These are phyloP conservation scores for Coryphaenoides rupestris DNA, from an alignment of 2,113 vertebrate species.

Conservation along the genomic window DNA sequence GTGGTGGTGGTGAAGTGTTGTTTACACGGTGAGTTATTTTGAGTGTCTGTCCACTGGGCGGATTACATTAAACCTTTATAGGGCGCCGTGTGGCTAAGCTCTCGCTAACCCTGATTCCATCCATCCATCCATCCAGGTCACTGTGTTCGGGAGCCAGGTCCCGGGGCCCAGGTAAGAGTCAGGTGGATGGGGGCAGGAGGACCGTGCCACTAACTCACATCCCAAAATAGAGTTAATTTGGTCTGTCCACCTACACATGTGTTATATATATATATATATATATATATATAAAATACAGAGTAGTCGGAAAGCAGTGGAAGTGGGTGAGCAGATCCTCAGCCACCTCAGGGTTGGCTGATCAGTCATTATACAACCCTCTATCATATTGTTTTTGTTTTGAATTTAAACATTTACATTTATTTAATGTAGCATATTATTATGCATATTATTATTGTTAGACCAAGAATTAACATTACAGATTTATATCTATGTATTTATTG, in stretches of 20 bases:
- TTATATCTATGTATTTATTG: too few relatives aligned
- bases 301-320: too few relatives aligned
- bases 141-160: conserved; percentile 43
- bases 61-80: conserved; percentile 67
- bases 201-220: conserved; percentile 36
- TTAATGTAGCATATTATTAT: too few relatives aligned
- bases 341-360: too few relatives aligned
- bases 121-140: conserved; percentile 35
- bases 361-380: too few relatives aligned
- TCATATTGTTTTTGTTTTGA: too few relatives aligned
- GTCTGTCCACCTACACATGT: too few relatives aligned
- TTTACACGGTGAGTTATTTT: conserved; percentile 25
- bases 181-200: conserved; percentile 17
- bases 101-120: conserved; percentile 57
- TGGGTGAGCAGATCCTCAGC: too few relatives aligned
- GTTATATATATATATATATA: neutral
- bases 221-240: conserved; percentile 11
- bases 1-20: too few relatives aligned
- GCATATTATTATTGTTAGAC: too few relatives aligned
- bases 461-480: too few relatives aligned
- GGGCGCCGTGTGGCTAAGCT: conserved; percentile 64
- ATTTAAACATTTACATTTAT: too few relatives aligned
- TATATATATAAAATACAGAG: neutral
- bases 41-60: conserved; percentile 36
- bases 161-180: conserved; percentile 5